These are phyloP conservation scores for Lycophotia porphyrea DNA, from an alignment of 2,888 invertebrate species.

Conservation along the genomic window DNA sequence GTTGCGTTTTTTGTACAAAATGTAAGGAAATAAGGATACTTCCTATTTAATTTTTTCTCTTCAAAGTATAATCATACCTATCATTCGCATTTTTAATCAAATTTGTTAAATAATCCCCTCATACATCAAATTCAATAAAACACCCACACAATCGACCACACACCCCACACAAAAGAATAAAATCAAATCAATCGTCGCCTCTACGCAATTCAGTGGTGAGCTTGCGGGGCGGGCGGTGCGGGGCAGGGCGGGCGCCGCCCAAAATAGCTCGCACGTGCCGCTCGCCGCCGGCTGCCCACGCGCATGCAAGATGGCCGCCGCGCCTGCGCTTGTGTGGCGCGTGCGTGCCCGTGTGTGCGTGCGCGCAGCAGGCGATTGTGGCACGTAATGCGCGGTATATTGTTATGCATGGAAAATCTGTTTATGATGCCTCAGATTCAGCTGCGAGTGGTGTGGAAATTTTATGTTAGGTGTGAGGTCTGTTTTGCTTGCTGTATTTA, in stretches of 20 bases:
- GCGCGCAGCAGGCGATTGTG: conserved; percentile 75
- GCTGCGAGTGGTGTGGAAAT: conserved; percentile 38
- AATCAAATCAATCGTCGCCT: conserved; percentile 71
- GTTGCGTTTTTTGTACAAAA: neutral
- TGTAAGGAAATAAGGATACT: neutral
- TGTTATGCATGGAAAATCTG: conserved; percentile 68
- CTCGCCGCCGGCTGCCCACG: conserved; percentile 86
- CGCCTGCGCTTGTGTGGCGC: conserved; percentile 73
- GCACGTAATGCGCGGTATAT: conserved; percentile 67
- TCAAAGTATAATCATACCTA: neutral
- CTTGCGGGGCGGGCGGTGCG: conserved; percentile 61
- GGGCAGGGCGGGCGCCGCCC: conserved; percentile 85
- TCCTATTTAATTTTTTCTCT: neutral
- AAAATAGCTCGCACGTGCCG: conserved; percentile 90
- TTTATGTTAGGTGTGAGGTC: conserved; percentile 27
- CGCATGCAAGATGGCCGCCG: conserved; percentile 88
- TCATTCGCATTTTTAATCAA: neutral
- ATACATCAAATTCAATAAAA: conserved; percentile 4
- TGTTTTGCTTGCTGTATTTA: conserved; percentile 2
- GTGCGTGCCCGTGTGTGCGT: conserved; percentile 77
- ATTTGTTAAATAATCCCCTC: neutral
- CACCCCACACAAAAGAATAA: conserved; percentile 65
- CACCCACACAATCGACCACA: conserved; percentile 30
- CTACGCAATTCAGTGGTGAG: conserved; percentile 70
- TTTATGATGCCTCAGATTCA: conserved; percentile 60